phyloP scores from a whole-genome alignment of 92 coral and sea anemone species.

The Muricea muricata region DNA sequence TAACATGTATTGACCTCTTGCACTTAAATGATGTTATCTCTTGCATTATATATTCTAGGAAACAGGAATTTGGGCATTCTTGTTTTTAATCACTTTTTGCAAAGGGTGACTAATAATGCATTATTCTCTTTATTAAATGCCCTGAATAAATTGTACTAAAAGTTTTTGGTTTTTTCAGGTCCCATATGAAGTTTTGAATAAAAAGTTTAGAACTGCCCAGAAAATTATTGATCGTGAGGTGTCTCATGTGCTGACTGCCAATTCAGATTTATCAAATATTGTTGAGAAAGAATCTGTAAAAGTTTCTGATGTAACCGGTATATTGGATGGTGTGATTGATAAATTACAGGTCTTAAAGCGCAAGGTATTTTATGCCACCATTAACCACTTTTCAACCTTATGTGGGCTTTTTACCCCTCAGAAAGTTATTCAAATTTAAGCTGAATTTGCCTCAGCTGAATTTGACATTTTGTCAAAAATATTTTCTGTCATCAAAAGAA shows the following conservation, averaged over 20 bases:
- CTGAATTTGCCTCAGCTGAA: no score
- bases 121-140: not conserved
- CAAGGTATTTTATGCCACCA: slow-evolving; percentile 69
- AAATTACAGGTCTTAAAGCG: slow-evolving; percentile 87
- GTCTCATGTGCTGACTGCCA: slow-evolving; percentile 82
- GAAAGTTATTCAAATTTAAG: no score
- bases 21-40: no score
- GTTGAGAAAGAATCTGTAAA: slow-evolving; percentile 76
- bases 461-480: no score
- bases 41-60: no score
- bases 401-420: no score
- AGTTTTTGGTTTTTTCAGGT: slow-evolving; percentile 71
- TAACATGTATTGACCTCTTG: no score
- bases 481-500: no score
- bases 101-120: not conserved
- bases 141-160: no score
- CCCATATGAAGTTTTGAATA: slow-evolving; percentile 93
- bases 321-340: slow-evolving; percentile 91
- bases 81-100: no score
- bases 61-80: no score
- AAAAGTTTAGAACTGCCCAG: slow-evolving; percentile 95
- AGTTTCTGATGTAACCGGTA: slow-evolving; percentile 82
- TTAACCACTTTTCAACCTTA: no score
- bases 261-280: slow-evolving; percentile 77
- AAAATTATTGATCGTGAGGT: slow-evolving; percentile 97